Conservation (phyloP, 1,140 invertebrate species). For the Plectus sambesii region DNA sequence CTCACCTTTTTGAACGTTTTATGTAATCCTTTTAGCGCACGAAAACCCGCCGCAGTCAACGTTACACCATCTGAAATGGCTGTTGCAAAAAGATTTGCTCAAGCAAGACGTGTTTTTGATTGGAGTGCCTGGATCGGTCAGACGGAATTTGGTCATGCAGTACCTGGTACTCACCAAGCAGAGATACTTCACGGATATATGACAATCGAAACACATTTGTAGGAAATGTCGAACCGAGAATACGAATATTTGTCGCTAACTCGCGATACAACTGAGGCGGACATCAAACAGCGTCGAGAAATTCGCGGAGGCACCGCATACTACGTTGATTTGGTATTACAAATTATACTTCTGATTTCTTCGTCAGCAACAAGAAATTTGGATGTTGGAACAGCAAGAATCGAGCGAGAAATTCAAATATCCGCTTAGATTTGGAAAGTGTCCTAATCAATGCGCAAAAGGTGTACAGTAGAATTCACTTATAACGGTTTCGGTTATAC, state of each 20-base stretch:
- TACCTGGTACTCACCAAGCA: conserved; percentile 51
- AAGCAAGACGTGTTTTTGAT: conserved; percentile 90
- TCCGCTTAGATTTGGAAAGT: not conserved
- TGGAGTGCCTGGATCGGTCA: conserved; percentile 69
- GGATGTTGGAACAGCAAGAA: no score
- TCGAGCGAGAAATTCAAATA: conserved; percentile 5
- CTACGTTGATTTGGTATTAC: conserved; percentile 91
- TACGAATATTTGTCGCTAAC: conserved; percentile 84
- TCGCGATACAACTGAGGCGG: conserved; percentile 86
- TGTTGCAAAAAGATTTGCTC: conserved; percentile 56
- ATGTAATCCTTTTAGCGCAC: conserved; percentile 10
- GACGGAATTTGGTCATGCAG: conserved; percentile 67
- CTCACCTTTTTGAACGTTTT: conserved; percentile 17
- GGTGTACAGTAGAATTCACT: no score
- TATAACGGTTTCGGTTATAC: no score
- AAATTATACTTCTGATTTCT: no score
- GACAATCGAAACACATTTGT: conserved; percentile 4
- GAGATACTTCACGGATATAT: not conserved
- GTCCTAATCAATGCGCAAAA: not conserved
- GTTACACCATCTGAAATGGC: conserved; percentile 35
- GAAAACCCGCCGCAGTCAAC: conserved; percentile 8
- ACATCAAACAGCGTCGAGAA: conserved; percentile 87
- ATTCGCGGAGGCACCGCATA: conserved; percentile 70
- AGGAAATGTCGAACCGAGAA: conserved; percentile 72
- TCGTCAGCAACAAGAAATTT: no score